Percentiles rank a stretch among this genome's conserved stretches.
These are phyloP conservation scores for Emberiza fucata DNA, from an alignment of 2,113 vertebrate species.

Conservation along the genomic window DNA sequence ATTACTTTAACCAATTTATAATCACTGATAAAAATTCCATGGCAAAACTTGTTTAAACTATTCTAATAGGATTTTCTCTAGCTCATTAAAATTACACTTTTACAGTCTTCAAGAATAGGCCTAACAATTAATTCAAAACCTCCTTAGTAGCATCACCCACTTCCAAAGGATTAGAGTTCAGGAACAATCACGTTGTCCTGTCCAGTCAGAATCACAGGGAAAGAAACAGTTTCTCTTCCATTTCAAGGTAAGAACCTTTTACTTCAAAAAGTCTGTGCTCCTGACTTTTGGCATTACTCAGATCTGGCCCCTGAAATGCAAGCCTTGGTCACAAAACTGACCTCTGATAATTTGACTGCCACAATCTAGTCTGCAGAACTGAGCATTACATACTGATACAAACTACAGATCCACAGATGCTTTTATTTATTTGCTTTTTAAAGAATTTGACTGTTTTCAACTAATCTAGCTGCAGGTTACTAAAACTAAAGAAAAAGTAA, in stretches of 20 bases:
- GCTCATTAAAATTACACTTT: conserved; percentile 50
- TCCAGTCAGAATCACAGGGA: not conserved
- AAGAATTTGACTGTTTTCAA: not conserved
- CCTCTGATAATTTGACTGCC: not conserved
- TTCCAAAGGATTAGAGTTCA: not conserved
- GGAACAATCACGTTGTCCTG: fast-evolving
- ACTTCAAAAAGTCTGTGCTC: not conserved
- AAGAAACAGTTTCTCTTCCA: not conserved
- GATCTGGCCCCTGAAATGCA: not conserved
- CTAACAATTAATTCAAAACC: conserved; percentile 42
- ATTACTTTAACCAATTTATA: not conserved
- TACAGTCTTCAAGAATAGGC: conserved; percentile 3
- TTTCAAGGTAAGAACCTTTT: not conserved
- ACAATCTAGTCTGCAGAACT: fast-evolving
- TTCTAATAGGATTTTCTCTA: conserved; percentile 53
- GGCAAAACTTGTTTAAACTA: conserved; percentile 33
- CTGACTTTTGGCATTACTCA: not conserved
- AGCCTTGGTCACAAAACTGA: not conserved
- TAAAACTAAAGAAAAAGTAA: not conserved
- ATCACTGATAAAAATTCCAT: conserved; percentile 2
- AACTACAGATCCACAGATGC: not conserved
- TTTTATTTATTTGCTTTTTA: not conserved
- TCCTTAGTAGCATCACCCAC: conserved; percentile 22
- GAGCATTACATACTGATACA: fast-evolving
- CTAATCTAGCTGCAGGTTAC: not conserved